Conservation (phyloP, 2,797 vertebrate species). For the Pangasius macronema region DNA sequence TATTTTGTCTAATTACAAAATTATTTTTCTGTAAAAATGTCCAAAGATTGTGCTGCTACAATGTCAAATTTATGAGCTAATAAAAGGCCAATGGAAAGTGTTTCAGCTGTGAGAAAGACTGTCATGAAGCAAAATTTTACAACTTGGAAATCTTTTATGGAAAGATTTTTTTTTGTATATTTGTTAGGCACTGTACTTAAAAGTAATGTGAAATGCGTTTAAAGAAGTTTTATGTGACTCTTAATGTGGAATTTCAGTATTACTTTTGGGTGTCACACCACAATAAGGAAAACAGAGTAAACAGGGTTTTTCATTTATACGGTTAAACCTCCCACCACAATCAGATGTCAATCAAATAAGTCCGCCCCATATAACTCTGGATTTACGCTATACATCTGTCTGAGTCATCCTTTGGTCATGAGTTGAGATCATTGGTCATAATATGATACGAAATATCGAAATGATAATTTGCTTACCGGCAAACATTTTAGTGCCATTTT, state of each 20-base stretch:
- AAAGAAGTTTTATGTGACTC: background rate
- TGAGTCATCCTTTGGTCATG: too few species aligned
- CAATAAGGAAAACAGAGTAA: background rate
- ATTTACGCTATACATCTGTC: too few species aligned
- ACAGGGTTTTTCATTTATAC: background rate
- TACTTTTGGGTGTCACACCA: background rate
- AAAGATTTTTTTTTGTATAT: background rate
- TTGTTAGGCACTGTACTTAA: background rate
- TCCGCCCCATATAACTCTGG: too few species aligned
- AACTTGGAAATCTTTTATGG: background rate
- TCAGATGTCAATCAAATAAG: background rate
- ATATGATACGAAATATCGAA: too few species aligned
- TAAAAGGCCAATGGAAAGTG: background rate
- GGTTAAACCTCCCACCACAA: background rate
- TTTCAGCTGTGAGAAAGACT: background rate
- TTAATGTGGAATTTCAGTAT: too few species aligned
- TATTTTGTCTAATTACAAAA: constrained; percentile 17
- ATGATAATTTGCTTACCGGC: too few species aligned
- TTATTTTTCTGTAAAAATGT: constrained; percentile 23
- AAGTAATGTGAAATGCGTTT: background rate
- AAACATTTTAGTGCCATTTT: too few species aligned
- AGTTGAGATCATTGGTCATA: too few species aligned
- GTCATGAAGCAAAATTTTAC: background rate
- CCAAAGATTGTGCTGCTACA: constrained; percentile 13
- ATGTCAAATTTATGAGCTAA: background rate